Percentiles rank a stretch among this genome's conserved stretches.
Evolutionary conservation across 2,888 invertebrate genomes (phyloP).

Genomic region (Apamea anceps): DNA sequence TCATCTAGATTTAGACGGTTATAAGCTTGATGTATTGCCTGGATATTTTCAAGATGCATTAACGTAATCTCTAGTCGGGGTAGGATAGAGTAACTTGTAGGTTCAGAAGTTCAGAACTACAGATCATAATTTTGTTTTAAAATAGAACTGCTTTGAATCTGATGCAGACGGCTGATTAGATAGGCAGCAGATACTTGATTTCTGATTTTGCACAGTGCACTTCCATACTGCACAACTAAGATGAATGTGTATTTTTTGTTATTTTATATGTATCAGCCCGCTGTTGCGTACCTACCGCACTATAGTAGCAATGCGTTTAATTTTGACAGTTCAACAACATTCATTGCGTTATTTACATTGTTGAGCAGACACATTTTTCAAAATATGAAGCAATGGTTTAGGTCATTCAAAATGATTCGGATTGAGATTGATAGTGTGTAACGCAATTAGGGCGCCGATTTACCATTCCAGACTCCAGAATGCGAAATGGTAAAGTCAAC

Average conservation of each 20-base stretch:
- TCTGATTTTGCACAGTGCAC: constrained; percentile 4
- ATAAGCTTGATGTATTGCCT: constrained; percentile 59
- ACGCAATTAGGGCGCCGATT: neutral
- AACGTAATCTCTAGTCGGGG: constrained; percentile 55
- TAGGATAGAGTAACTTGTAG: constrained; percentile 30
- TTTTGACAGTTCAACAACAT: neutral
- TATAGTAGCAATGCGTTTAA: neutral
- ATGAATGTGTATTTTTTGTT: neutral
- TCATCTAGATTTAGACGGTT: constrained; percentile 62
- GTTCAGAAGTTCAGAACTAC: constrained; percentile 25
- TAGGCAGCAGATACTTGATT: neutral
- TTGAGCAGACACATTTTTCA: neutral
- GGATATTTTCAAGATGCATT: constrained; percentile 76
- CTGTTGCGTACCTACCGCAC: neutral
- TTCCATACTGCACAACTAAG: neutral
- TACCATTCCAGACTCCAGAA: constrained; percentile 5
- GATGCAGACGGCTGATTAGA: constrained; percentile 4
- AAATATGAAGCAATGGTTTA: neutral
- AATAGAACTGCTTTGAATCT: constrained; percentile 7
- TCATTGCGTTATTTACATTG: neutral
- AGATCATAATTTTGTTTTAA: constrained; percentile 3
- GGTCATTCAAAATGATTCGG: neutral
- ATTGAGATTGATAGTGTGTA: neutral
- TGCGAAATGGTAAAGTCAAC: neutral
- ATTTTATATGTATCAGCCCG: neutral